These are phyloP conservation scores for Calyptomena viridis DNA, from an alignment of 2,113 vertebrate species.

Conservation along the genomic window DNA sequence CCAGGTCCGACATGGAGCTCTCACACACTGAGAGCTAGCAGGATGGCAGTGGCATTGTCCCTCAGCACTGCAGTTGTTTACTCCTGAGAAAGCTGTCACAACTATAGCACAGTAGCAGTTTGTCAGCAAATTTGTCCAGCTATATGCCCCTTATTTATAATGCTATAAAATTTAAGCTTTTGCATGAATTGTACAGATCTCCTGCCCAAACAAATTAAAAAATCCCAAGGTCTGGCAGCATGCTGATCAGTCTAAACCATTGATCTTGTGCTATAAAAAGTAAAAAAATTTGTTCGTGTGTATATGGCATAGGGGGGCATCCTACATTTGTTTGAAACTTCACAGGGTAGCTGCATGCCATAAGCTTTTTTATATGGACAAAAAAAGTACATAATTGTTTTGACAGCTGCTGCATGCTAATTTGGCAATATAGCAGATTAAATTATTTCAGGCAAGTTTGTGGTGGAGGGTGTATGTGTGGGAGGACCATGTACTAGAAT, in stretches of 20 bases:
- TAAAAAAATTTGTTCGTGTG: not conserved
- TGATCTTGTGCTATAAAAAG: not conserved
- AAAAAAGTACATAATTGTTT: not conserved
- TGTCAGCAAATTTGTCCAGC: not conserved
- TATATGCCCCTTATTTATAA: not conserved
- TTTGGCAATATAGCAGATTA: not conserved
- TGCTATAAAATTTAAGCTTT: not conserved
- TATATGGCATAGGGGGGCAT: not conserved
- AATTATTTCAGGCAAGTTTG: not conserved
- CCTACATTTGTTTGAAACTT: not conserved
- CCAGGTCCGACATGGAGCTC: not conserved
- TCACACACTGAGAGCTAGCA: not conserved
- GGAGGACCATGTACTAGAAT: not conserved
- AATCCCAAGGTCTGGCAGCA: not conserved
- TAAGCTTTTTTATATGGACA: not conserved
- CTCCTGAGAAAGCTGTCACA: not conserved
- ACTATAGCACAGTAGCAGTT: not conserved
- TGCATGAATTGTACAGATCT: not conserved
- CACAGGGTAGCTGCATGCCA: not conserved
- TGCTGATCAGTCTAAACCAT: not conserved
- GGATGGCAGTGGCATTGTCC: not conserved
- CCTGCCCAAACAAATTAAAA: not conserved
- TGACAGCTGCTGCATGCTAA: not conserved
- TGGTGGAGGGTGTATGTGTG: fast-evolving
- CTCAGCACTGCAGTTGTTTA: not conserved